Percentiles rank a stretch among this genome's conserved stretches.
phyloP scores from a whole-genome alignment of 2,888 invertebrate genomes.

The Spodoptera picta region DNA sequence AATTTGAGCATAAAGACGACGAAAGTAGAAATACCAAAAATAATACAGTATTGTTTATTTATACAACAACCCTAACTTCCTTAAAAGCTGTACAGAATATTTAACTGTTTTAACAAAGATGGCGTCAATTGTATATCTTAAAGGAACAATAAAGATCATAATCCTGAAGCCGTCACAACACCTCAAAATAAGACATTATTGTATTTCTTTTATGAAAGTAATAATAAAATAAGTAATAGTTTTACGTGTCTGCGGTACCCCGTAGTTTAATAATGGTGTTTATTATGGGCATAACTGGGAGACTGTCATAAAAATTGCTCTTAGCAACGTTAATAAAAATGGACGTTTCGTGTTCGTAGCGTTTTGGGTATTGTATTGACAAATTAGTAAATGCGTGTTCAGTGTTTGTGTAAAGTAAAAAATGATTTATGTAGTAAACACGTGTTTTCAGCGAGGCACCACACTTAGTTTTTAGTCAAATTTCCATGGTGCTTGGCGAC shows the following conservation, averaged over 20 bases:
- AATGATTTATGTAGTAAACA: not conserved
- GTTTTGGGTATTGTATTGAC: conserved; percentile 4
- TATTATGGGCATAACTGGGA: conserved; percentile 47
- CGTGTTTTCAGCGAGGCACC: no score
- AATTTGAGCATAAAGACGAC: no score
- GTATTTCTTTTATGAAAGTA: conserved; percentile 15
- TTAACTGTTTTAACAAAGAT: no score
- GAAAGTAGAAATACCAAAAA: conserved; percentile 1
- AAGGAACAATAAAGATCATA: no score
- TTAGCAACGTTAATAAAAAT: conserved; percentile 41
- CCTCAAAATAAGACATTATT: conserved; percentile 3
- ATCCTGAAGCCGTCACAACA: not conserved
- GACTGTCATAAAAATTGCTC: conserved; percentile 40
- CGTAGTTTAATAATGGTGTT: conserved; percentile 45
- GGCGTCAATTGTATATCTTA: no score
- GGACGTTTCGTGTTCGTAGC: conserved; percentile 15
- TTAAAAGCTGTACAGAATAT: conserved; percentile 95
- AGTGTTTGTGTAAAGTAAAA: not conserved
- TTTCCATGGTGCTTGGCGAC: no score
- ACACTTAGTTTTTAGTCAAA: no score
- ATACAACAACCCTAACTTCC: conserved; percentile 95
- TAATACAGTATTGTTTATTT: conserved; percentile 46
- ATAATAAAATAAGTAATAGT: conserved; percentile 34
- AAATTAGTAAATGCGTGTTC: conserved; percentile 35
- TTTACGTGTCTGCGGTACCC: conserved; percentile 36